Percentiles rank a stretch among this genome's conserved stretches.
Conservation (phyloP, 2,888 invertebrate genomes). For the Entomobrya multifasciata region DNA sequence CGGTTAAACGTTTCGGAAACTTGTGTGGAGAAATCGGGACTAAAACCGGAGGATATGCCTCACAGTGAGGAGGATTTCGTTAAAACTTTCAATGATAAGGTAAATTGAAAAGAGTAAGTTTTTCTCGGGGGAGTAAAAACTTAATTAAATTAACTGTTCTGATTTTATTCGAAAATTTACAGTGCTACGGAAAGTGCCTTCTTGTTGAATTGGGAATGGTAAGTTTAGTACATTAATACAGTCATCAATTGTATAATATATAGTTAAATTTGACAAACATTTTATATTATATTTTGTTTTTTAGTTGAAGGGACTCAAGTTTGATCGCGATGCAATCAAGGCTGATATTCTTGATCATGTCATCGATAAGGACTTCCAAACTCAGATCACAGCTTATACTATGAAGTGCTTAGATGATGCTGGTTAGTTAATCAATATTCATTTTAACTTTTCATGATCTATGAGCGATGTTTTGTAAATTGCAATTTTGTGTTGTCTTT, state of each 20-base stretch:
- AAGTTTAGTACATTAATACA: too few species aligned
- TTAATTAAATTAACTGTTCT: too few species aligned
- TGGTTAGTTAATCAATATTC: slow-evolving; percentile 39
- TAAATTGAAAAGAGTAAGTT: background rate
- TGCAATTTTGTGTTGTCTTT: background rate
- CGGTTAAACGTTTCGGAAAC: slow-evolving; percentile 56
- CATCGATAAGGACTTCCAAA: slow-evolving; percentile 63
- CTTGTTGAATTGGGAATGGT: slow-evolving; percentile 68
- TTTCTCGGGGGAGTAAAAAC: too few species aligned
- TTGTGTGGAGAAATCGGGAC: slow-evolving; percentile 54
- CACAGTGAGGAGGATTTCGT: slow-evolving; percentile 60
- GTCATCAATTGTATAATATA: too few species aligned
- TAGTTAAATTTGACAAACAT: too few species aligned
- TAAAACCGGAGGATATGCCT: slow-evolving; percentile 56
- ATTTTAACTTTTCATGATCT: too few species aligned
- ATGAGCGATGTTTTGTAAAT: too few species aligned
- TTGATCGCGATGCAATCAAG: slow-evolving; percentile 66
- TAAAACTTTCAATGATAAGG: slow-evolving; percentile 69
- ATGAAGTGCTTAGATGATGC: slow-evolving; percentile 67
- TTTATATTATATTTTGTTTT: slow-evolving; percentile 16
- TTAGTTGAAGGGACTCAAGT: slow-evolving; percentile 58
- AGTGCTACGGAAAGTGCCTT: slow-evolving; percentile 73
- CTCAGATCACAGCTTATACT: slow-evolving; percentile 61
- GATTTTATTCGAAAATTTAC: too few species aligned
- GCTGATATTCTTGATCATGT: slow-evolving; percentile 65